Conservation (phyloP, 2,113 vertebrate species). For the Microcebus murinus region DNA sequence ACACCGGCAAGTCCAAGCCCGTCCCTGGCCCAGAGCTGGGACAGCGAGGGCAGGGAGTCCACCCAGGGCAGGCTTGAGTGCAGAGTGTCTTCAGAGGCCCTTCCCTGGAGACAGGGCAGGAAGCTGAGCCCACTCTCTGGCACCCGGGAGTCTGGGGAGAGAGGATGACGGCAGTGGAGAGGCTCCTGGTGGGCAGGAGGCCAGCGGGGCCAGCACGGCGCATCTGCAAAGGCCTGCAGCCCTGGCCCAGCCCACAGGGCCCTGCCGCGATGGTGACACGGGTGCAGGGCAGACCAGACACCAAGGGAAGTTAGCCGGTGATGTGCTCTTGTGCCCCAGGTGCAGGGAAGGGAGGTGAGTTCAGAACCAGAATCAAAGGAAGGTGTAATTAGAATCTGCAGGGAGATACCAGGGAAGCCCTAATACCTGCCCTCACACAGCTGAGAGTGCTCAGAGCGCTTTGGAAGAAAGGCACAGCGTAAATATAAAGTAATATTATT, state of each 20-base stretch:
- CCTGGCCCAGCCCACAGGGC: background rate
- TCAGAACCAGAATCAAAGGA: slow-evolving; percentile 51
- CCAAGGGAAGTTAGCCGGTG: background rate
- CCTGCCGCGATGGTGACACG: background rate
- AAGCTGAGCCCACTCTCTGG: background rate
- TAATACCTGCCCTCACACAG: background rate
- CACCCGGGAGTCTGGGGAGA: slow-evolving; percentile 40
- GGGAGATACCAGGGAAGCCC: background rate
- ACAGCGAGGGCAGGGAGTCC: background rate
- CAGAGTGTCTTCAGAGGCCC: background rate
- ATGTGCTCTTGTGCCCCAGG: background rate
- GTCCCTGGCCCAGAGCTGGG: background rate
- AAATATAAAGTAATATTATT: slow-evolving; percentile 57
- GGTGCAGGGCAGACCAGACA: background rate
- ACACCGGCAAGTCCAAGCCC: background rate
- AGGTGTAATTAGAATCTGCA: slow-evolving; percentile 62
- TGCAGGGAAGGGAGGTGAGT: slow-evolving; percentile 19
- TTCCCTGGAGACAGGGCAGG: background rate
- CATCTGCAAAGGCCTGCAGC: background rate
- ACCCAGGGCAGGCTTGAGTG: background rate
- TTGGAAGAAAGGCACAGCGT: slow-evolving; percentile 16
- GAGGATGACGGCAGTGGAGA: background rate
- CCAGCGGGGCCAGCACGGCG: accelerated
- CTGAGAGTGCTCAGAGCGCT: background rate
- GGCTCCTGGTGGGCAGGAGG: background rate